Evolutionary conservation across 2,888 invertebrate species (phyloP).

Genomic region (Pyrgus malvae): DNA sequence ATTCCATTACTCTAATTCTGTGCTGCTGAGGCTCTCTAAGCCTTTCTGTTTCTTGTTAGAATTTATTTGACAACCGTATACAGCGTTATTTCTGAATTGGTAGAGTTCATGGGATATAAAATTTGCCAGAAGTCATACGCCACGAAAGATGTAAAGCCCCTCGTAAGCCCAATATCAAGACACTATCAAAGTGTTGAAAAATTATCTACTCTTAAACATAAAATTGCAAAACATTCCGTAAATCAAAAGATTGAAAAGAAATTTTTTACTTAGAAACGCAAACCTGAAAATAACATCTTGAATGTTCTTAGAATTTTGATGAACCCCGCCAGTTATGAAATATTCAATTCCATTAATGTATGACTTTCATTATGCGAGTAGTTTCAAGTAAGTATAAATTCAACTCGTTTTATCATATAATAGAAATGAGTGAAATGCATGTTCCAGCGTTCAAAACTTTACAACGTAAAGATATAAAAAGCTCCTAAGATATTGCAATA

Average conservation of each 20-base stretch:
- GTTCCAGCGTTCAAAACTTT: constrained; percentile 20
- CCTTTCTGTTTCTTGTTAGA: too few species aligned
- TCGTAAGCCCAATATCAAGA: too few species aligned
- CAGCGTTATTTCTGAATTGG: too few species aligned
- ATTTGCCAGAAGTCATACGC: too few species aligned
- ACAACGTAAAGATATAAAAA: constrained; percentile 17
- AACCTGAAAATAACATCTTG: constrained; percentile 4
- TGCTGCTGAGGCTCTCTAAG: too few species aligned
- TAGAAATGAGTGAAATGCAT: constrained; percentile 20
- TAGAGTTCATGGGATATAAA: too few species aligned
- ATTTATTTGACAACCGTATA: too few species aligned
- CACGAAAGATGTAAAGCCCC: too few species aligned
- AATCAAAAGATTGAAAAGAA: too few species aligned
- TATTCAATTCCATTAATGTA: constrained; percentile 28
- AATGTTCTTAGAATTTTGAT: constrained; percentile 13
- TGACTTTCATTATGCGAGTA: constrained; percentile 25
- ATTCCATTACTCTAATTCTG: too few species aligned
- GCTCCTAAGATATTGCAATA: constrained; percentile 14
- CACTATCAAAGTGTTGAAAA: too few species aligned
- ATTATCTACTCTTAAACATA: not conserved
- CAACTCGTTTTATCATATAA: constrained; percentile 27
- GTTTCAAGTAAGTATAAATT: constrained; percentile 27
- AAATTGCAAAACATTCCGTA: too few species aligned
- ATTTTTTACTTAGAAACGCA: not conserved
- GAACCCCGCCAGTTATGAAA: constrained; percentile 17